Evolutionary conservation across 2,797 vertebrate species (phyloP), one percentile per base, ranked within the genome.

Genomic region (Cyprinella venusta): DNA sequence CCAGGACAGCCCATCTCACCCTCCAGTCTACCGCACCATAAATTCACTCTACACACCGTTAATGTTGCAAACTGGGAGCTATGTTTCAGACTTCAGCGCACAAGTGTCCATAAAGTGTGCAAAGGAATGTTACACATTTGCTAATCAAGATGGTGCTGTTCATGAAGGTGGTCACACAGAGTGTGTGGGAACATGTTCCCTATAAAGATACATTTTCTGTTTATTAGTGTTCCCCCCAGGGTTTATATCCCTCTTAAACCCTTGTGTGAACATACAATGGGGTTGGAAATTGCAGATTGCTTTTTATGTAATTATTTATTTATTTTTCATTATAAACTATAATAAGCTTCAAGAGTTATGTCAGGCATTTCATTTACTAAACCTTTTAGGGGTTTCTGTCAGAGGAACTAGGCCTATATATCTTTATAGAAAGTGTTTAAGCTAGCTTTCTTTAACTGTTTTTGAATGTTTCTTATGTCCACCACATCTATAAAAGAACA

Each of bases 81-180:
- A 54, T 74, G 83, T 69, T 86, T 83, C 82, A 85, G 78, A 75
- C 85, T 56, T 78, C 81, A 64, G 83, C 42, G 42, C 85, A 87
- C 76, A 76, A 86, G 61, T 67, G 65, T 80, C 71, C 85, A 88
- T 90, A 90, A 90, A 91, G 84, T 24, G 70, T 67, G 75, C 52
- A 6, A 54, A 87, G 89, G 88, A 89, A 88, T 89, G 88, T 84
- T 86, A 82, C 85, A 85, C 87, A 86, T 90, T 86, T 54, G 63
- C 86, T 88, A 86, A 90, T 88, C 88, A 85, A 80, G 68, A 75
- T 76, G 54, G 59, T 78, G 78, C 81, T 78, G 36, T 69, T 80
- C 68, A 45, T 85, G 38, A 83, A 84, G 86, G 84, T 86, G 90
- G 85, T 88, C 85, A 88, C 84, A 74, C 79, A 59, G 56, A 70